Conservation (phyloP, 2,797 vertebrate species). For the Clarias fuscus region DNA sequence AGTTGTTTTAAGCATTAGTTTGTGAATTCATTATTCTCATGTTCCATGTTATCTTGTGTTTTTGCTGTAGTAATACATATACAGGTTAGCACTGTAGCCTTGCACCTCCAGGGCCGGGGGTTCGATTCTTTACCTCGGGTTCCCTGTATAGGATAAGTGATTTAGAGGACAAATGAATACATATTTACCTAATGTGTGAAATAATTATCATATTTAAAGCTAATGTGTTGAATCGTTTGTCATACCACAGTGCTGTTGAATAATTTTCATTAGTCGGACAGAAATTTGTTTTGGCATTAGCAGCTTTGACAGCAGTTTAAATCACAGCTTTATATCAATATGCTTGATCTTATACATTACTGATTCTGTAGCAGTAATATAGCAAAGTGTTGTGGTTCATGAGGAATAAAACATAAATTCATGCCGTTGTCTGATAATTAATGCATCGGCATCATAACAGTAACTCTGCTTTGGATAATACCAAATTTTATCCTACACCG, state of each 20-base stretch:
- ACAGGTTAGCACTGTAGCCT: too few species aligned
- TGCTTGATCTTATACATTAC: not conserved
- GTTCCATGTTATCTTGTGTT: not conserved
- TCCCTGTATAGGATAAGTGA: too few species aligned
- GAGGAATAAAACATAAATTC: not conserved
- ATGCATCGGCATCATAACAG: not conserved
- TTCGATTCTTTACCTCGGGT: too few species aligned
- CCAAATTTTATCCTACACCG: not conserved
- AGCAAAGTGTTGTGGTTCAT: not conserved
- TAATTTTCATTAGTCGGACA: not conserved
- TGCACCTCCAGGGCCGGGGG: too few species aligned
- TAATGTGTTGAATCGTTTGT: not conserved
- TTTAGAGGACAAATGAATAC: too few species aligned
- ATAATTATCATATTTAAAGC: not conserved
- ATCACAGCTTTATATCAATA: not conserved
- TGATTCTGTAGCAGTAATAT: not conserved
- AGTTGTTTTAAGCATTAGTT: slow-evolving; percentile 1
- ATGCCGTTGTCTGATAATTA: too few species aligned
- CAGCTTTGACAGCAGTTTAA: not conserved
- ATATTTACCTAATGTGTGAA: not conserved
- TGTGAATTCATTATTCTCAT: not conserved
- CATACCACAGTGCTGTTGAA: not conserved
- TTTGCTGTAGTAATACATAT: not conserved
- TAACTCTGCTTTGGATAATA: not conserved
- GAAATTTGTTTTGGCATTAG: not conserved